Conservation (phyloP, 2,888 invertebrate genomes). For the Zootermopsis nevadensis region DNA sequence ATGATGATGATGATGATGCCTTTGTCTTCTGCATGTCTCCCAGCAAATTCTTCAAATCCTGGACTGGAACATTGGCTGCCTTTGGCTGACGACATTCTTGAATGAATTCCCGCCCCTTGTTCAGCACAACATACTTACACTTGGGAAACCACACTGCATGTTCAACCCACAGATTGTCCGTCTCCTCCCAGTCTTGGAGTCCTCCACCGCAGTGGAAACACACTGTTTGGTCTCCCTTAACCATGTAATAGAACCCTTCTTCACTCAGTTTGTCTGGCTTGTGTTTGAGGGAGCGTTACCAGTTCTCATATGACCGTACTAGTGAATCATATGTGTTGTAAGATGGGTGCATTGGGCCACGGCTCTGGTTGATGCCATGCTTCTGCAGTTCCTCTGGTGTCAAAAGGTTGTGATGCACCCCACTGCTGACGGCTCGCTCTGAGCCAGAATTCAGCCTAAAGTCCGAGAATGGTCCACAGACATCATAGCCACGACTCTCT, state of each 20-base stretch:
- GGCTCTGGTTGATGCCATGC: constrained; percentile 61
- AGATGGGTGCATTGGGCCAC: constrained; percentile 74
- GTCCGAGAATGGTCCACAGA: constrained; percentile 63
- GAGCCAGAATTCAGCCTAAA: constrained; percentile 60
- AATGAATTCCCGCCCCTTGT: constrained; percentile 84
- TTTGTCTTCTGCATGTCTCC: not conserved
- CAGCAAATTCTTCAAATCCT: not conserved
- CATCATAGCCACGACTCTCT: constrained; percentile 62
- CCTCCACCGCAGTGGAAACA: constrained; percentile 96
- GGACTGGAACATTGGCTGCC: constrained; percentile 34
- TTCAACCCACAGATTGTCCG: constrained; percentile 94
- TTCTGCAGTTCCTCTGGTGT: constrained; percentile 55
- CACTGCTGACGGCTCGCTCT: too few relatives aligned
- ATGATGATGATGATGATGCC: not conserved
- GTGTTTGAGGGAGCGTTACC: constrained; percentile 86
- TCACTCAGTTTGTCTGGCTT: constrained; percentile 83
- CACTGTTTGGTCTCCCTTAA: constrained; percentile 87
- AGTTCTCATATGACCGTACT: constrained; percentile 77
- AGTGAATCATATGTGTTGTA: constrained; percentile 78
- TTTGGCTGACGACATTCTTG: constrained; percentile 70
- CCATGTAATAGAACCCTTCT: constrained; percentile 94
- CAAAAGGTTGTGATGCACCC: constrained; percentile 51
- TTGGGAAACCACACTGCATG: constrained; percentile 94
- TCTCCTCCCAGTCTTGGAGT: constrained; percentile 91
- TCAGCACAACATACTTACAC: constrained; percentile 83